These are phyloP conservation scores for Spisula solida DNA, from an alignment of 2,888 invertebrate genomes.

Conservation along the genomic window DNA sequence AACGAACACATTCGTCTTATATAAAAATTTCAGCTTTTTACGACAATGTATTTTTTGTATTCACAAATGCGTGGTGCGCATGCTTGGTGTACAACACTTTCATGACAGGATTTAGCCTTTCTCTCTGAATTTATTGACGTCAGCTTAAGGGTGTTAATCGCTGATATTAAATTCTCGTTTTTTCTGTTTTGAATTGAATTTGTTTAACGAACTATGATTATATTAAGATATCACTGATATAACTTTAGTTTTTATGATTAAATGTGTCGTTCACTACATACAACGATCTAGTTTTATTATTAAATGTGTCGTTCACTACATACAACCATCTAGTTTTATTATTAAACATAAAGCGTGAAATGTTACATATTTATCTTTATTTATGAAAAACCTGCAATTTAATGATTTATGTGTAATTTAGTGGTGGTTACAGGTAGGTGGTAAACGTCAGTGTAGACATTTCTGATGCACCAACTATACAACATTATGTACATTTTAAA, in stretches of 20 bases:
- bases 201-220: not conserved
- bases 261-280: not conserved
- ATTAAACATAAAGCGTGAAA: not conserved
- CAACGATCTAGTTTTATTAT: not conserved
- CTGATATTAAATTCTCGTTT: not conserved
- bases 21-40: not conserved
- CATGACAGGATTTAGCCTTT: not conserved
- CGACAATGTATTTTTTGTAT: not conserved
- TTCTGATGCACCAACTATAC: not conserved
- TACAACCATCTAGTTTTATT: not conserved
- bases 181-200: not conserved
- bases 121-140: constrained; percentile 12
- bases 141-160: not conserved
- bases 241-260: constrained; percentile 16
- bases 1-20: not conserved
- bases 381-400: not conserved
- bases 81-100: not conserved
- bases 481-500: not conserved
- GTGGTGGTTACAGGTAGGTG: not conserved
- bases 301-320: not conserved
- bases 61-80: not conserved
- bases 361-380: not conserved
- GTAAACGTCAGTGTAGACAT: not conserved
- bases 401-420: not conserved
- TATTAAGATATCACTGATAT: not conserved